Evolutionary conservation across 2,113 vertebrate genomes (phyloP).

Genomic region (Calidris pugnax): DNA sequence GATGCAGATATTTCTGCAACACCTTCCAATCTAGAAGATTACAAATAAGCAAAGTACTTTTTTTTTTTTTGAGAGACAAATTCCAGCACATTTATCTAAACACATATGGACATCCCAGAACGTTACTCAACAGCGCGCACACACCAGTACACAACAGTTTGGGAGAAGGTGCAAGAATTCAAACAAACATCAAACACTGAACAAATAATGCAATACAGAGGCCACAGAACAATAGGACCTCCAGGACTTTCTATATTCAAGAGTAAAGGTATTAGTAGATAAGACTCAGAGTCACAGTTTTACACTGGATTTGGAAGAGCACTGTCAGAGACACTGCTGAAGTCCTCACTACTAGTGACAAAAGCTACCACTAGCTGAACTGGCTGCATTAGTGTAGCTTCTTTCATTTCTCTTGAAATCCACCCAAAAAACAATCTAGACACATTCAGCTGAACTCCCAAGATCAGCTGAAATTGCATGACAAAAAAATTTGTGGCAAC

Average conservation of each 20-base stretch:
- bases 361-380: neutral
- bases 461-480: neutral
- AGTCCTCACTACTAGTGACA: neutral
- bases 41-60: neutral
- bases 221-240: neutral
- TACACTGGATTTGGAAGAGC: neutral
- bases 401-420: neutral
- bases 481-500: neutral
- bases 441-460: neutral
- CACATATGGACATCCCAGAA: neutral
- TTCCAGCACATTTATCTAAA: neutral
- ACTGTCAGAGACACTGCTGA: neutral
- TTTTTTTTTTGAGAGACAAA: neutral
- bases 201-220: neutral
- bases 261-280: neutral
- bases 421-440: neutral
- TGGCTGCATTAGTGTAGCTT: neutral
- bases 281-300: neutral
- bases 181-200: neutral
- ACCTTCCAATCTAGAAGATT: neutral
- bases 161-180: neutral
- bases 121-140: neutral
- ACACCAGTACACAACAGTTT: neutral
- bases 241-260: neutral
- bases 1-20: neutral